Evolutionary conservation across 2,797 vertebrate genomes (phyloP).

Genomic region (Sylvilagus floridanus): DNA sequence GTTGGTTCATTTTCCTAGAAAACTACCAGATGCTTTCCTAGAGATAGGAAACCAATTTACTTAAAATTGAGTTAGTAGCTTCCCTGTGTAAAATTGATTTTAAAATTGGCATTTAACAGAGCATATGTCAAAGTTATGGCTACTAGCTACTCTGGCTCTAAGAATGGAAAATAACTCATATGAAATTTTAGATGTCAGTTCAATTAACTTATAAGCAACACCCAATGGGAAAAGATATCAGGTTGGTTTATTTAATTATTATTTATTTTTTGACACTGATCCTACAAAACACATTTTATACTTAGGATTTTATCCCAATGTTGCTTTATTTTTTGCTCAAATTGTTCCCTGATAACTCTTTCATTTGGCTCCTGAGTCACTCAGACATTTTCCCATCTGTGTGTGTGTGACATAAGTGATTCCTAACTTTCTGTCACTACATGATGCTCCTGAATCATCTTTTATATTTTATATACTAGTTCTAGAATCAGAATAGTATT

Average conservation of each 20-base stretch:
- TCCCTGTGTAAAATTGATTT: constrained; percentile 49
- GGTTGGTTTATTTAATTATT: background rate
- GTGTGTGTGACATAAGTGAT: too few relatives aligned
- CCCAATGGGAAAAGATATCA: background rate
- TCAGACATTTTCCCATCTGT: too few relatives aligned
- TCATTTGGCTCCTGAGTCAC: too few relatives aligned
- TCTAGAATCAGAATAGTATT: background rate
- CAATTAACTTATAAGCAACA: constrained; percentile 39
- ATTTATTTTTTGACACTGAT: background rate
- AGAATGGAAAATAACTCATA: constrained; percentile 22
- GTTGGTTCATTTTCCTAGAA: constrained; percentile 80
- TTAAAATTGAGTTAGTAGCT: constrained; percentile 58
- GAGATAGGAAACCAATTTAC: constrained; percentile 63
- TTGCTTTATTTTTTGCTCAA: too few relatives aligned
- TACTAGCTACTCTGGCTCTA: background rate
- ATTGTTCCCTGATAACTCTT: too few relatives aligned
- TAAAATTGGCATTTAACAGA: constrained; percentile 49
- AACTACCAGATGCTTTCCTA: constrained; percentile 74
- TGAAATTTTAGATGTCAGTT: constrained; percentile 14
- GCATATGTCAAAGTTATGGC: constrained; percentile 27
- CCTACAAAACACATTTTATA: background rate
- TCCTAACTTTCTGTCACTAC: too few relatives aligned
- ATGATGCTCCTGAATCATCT: too few relatives aligned
- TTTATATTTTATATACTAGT: too few relatives aligned
- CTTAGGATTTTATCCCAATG: too few relatives aligned